Base-by-base conservation (phyloP, 2,888 invertebrate species). In the Drosophila nr. fundita region DNA sequence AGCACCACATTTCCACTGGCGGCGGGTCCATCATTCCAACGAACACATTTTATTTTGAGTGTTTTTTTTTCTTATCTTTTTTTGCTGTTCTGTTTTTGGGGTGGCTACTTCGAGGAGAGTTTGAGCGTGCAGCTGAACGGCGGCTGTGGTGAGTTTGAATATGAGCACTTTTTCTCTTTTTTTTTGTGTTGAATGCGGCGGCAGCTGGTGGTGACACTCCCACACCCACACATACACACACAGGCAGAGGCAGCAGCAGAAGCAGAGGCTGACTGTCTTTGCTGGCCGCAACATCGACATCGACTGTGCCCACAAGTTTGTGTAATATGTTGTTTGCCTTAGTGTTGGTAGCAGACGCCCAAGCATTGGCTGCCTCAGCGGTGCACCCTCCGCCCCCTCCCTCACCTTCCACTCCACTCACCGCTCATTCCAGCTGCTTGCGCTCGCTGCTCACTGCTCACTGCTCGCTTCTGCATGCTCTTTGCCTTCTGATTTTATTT, bases 231-330 rank as follows among this genome's bases (percentile, higher is more conserved):
- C 71, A 68, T 48, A 66, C 45, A 81, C 63, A 63, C 42, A 45
- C 24, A 59, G 8, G 64, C 48, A 27, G 15, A 18, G 38, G 8
- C 32, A 32, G 32, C 11, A 11, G 32, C 38, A 38, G 42, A 2
- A 15, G 21, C 45, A 24, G 21, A 40, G 40, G 29, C 52, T 63
- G 21, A 61, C 30, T 52, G 62, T 64, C 72, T 18, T 36, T 30
- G 40, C 36, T 60, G 68, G 89, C 88, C 89, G 73, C 90, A 90
- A 89, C 80, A 78, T 78, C 91, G 90, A 90, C 91, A 92, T 24
- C 21, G 45, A 89, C 89, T 87, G 89, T 90, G 91, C 84, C 91
- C 92, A 85, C 91, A 91, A 91, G 60, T 72, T 73, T 76, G 76
- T 76, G 82, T 80, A 81, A 82, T 78, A 75, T 71, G 61, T 68